These are phyloP conservation scores for Hyposmocoma kahamanoa DNA, from an alignment of 1,140 invertebrate species.

Conservation along the genomic window DNA sequence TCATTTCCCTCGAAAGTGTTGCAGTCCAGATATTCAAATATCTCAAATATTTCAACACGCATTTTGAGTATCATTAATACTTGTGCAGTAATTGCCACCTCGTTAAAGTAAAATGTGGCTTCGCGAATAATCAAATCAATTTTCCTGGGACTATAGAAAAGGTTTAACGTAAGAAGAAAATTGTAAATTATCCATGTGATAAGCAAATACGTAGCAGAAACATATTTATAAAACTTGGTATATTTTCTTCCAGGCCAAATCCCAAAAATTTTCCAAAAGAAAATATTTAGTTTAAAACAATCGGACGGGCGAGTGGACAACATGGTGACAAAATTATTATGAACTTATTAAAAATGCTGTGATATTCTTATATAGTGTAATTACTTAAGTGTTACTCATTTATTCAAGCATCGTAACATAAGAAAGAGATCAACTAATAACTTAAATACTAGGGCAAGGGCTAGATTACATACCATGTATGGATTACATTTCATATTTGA, in stretches of 20 bases:
- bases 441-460: too few species aligned
- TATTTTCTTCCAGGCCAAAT: conserved; percentile 29
- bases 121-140: conserved; percentile 43
- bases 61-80: conserved; percentile 37
- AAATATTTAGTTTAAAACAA: conserved; percentile 30
- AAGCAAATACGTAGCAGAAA: conserved; percentile 31
- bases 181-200: conserved; percentile 32
- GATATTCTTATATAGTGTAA: too few species aligned
- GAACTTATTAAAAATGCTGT: too few species aligned
- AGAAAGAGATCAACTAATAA: too few species aligned
- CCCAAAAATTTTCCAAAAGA: conserved; percentile 36
- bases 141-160: conserved; percentile 35
- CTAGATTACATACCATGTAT: too few species aligned
- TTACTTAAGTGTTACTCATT: too few species aligned
- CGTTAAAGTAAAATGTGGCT: conserved; percentile 49
- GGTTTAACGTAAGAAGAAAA: conserved; percentile 35
- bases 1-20: conserved; percentile 34
- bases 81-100: conserved; percentile 35
- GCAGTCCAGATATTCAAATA: conserved; percentile 36
- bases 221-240: conserved; percentile 36
- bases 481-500: too few species aligned
- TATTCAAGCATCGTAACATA: too few species aligned
- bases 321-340: not conserved
- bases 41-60: conserved; percentile 33
- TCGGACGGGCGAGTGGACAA: not conserved